A percentile compares a stretch with the other conserved stretches of the same genome.
phyloP scores from a whole-genome alignment of 2,113 vertebrate species.

The Bubo scandiacus region DNA sequence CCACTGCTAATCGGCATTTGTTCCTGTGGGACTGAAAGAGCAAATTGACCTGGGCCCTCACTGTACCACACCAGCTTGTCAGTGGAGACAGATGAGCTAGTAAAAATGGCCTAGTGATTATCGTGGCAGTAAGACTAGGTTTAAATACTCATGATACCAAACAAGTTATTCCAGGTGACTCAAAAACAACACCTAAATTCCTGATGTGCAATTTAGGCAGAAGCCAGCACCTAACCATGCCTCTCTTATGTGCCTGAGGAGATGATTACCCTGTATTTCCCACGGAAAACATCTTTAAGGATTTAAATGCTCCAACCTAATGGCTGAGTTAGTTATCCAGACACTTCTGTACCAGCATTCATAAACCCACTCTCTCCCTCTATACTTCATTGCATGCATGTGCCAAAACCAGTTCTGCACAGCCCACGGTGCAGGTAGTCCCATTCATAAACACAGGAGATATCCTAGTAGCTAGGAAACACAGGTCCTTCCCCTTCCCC shows the following conservation, averaged over 20 bases:
- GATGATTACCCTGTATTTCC: not conserved
- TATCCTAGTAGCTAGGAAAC: not conserved
- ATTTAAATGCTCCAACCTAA: not conserved
- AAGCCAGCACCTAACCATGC: not conserved
- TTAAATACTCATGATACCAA: not conserved
- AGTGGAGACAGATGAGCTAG: not conserved
- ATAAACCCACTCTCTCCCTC: not conserved
- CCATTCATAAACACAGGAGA: not conserved
- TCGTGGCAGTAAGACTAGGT: not conserved
- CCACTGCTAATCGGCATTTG: not conserved
- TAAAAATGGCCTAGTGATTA: not conserved
- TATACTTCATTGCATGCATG: not conserved
- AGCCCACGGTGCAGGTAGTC: not conserved
- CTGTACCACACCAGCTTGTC: not conserved
- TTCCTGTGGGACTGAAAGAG: not conserved
- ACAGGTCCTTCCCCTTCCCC: not conserved
- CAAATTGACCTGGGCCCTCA: not conserved
- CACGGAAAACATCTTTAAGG: not conserved
- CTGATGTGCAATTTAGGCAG: not conserved
- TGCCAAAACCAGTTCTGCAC: not conserved
- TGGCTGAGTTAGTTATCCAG: not conserved
- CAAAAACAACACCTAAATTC: not conserved
- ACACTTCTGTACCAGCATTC: not conserved
- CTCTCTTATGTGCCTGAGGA: not conserved
- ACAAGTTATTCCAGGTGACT: not conserved